Evolutionary conservation across 1,140 invertebrate species (phyloP).

Genomic region (Drosophila subobscura): DNA sequence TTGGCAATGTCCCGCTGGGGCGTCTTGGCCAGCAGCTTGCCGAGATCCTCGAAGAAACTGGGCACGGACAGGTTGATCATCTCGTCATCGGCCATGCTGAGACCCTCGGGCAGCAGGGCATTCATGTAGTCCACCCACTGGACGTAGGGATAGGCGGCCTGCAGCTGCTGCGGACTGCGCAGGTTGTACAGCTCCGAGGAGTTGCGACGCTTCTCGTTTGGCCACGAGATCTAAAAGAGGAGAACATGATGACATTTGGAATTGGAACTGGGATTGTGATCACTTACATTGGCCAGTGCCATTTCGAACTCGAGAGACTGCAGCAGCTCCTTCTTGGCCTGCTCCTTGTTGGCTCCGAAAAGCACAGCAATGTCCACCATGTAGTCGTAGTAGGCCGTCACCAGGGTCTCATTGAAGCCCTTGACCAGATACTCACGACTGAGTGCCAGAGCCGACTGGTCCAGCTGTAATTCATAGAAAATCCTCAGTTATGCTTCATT

Average conservation of each 20-base stretch:
- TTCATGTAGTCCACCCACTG: constrained; percentile 89
- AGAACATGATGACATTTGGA: not conserved
- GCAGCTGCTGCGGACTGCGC: constrained; percentile 91
- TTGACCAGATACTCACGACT: constrained; percentile 95
- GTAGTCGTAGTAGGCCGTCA: constrained; percentile 91
- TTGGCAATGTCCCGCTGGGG: constrained; percentile 87
- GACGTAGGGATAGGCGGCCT: constrained; percentile 87
- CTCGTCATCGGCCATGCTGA: constrained; percentile 88
- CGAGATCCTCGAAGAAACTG: constrained; percentile 89
- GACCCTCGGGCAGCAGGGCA: constrained; percentile 87
- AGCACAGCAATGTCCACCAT: constrained; percentile 94
- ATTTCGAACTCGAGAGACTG: constrained; percentile 96
- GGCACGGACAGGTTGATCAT: constrained; percentile 92
- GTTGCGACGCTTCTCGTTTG: constrained; percentile 95
- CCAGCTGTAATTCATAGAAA: constrained; percentile 87
- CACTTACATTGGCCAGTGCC: constrained; percentile 92
- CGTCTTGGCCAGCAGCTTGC: constrained; percentile 84
- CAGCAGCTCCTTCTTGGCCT: constrained; percentile 90
- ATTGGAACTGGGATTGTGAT: too few species aligned
- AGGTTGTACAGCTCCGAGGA: constrained; percentile 96
- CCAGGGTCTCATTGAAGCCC: constrained; percentile 90
- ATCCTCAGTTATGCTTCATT: not conserved
- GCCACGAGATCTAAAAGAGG: constrained; percentile 90
- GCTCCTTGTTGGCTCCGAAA: constrained; percentile 90
- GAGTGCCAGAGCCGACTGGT: constrained; percentile 95